Evolutionary conservation across 2,888 invertebrate genomes (phyloP), one percentile per base, ranked within the genome.

Genomic region (Ornithoptera priamus): DNA sequence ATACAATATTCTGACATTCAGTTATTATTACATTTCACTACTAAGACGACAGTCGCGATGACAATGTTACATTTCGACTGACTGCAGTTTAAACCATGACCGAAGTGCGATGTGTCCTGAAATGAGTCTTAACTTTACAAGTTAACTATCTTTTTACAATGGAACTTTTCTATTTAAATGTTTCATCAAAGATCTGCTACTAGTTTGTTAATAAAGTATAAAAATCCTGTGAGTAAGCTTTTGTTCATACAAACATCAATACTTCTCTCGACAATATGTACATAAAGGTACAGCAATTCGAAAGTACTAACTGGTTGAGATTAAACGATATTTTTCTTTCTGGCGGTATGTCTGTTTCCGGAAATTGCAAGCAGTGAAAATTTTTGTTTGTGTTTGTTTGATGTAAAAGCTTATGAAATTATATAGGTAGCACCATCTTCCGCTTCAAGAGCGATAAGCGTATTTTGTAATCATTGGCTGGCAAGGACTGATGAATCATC

Each of bases 181-280:
- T 62, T 10, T 36, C 10, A 30, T 66, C 46, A 42, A 63, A 66
- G 20, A 50, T 66, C 59, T 59, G 72, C 71, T 75, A 72, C 72
- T 72, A 70, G 74, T 74, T 71, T 69, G 61, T 30, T 42, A 57
- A 68, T 70, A 62, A 24, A 36, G 60, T 75, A 76, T 76, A 76
- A 73, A 76, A 75, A 69, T 72, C 72, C 57, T 60, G 72, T 65
- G 46, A 71, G 50, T 69, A 63, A 57, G 67, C 68, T 76, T 76
- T 77, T 85, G 83, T 85, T 85, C 88, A 89, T 88, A 89, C 88
- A 87, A 86, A 88, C 86, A 74, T 87, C 88, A 85, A 85, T 86
- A 80, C 79, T 83, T 81, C 78, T 77, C 81, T 81, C 77, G 84
- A 77, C 83, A 89, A 88, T 89, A 89, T 89, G 89, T 89, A 85